Percentiles rank a stretch among this genome's conserved stretches.
Conservation (phyloP, 1,140 invertebrate genomes). For the Eupeodes corollae region DNA sequence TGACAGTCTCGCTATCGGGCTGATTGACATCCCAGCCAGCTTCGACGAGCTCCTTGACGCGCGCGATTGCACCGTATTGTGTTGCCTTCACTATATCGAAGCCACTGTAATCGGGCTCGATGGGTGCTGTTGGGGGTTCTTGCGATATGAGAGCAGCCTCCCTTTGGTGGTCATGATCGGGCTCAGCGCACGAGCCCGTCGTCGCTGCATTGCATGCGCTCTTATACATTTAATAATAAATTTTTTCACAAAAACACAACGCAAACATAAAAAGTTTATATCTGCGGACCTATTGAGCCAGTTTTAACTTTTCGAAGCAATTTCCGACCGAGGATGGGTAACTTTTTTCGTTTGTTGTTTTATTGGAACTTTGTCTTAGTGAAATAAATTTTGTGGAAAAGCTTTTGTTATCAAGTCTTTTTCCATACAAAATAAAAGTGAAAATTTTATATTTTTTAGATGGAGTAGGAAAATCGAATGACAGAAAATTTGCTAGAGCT, state of each 20-base stretch:
- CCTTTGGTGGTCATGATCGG: constrained; percentile 40
- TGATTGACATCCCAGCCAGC: constrained; percentile 82
- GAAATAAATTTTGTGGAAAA: too few species aligned
- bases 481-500: too few species aligned
- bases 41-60: constrained; percentile 78
- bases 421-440: too few species aligned
- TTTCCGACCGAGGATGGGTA: too few species aligned
- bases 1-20: constrained; percentile 82
- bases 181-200: constrained; percentile 39
- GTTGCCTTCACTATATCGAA: constrained; percentile 93
- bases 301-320: too few species aligned
- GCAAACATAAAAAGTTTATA: too few species aligned
- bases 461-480: too few species aligned
- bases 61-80: constrained; percentile 77
- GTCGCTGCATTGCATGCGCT: constrained; percentile 51
- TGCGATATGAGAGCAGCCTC: constrained; percentile 42
- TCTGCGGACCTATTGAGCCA: too few species aligned
- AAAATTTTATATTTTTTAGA: too few species aligned
- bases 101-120: constrained; percentile 63
- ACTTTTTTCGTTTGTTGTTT: too few species aligned
- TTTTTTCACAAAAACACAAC: constrained; percentile 2
- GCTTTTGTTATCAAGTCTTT: too few species aligned
- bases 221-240: constrained; percentile 44
- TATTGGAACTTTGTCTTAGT: too few species aligned
- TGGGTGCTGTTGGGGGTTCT: constrained; percentile 43